phyloP scores from a whole-genome alignment of 2,113 vertebrate genomes.

The Passerina amoena region DNA sequence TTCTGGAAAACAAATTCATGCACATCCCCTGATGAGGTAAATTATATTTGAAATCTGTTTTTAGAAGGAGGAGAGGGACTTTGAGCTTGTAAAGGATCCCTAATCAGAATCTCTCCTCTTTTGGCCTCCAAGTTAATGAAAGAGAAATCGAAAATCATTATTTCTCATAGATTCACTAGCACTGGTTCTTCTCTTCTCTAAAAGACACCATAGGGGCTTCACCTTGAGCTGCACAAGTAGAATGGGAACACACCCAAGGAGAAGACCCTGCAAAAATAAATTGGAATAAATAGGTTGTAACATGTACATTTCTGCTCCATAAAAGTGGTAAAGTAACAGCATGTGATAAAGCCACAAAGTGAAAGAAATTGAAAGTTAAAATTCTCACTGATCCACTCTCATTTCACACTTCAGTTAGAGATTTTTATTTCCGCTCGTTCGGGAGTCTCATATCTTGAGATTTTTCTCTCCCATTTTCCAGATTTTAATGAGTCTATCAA shows the following conservation, averaged over 20 bases:
- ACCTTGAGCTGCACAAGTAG: accelerated
- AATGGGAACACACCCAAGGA: neutral
- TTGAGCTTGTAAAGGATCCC: neutral
- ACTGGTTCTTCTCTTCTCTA: neutral
- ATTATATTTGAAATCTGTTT: neutral
- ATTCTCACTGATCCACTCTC: neutral
- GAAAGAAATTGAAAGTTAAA: constrained; percentile 12
- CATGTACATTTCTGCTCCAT: neutral
- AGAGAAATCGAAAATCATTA: neutral
- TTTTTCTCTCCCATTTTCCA: constrained; percentile 11
- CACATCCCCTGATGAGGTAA: neutral
- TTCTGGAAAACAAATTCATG: neutral
- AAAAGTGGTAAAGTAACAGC: neutral
- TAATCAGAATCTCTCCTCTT: neutral
- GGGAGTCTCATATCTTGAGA: neutral
- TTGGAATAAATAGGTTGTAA: neutral
- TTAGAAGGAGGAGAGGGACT: neutral
- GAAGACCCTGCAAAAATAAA: neutral
- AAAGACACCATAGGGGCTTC: neutral
- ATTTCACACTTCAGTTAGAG: neutral
- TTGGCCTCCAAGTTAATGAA: neutral
- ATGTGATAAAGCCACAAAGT: neutral
- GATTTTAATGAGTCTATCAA: constrained; percentile 49
- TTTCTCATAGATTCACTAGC: neutral
- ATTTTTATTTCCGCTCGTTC: constrained; percentile 16